Evolutionary conservation across 2,797 vertebrate species (phyloP).

Genomic region (Propithecus deckenii): DNA sequence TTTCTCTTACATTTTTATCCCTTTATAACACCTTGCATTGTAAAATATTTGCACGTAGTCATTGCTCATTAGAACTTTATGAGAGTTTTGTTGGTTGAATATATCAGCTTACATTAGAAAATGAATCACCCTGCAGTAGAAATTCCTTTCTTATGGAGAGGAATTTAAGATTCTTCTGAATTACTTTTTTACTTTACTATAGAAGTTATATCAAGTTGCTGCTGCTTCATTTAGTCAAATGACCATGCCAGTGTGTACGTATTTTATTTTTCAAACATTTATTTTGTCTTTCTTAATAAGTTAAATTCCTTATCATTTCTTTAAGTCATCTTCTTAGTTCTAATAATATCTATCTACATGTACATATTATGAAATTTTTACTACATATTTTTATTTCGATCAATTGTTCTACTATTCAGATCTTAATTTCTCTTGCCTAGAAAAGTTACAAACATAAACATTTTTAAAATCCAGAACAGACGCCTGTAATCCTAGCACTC

Average conservation of each 20-base stretch:
- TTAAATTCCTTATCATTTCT: constrained; percentile 29
- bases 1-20: constrained; percentile 10
- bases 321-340: constrained; percentile 21
- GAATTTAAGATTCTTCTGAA: constrained; percentile 28
- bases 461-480: background rate
- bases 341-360: background rate
- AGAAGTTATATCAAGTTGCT: constrained; percentile 11
- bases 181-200: constrained; percentile 2
- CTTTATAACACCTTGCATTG: background rate
- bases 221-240: background rate
- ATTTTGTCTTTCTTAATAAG: constrained; percentile 29
- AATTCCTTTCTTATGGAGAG: background rate
- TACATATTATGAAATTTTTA: constrained; percentile 13
- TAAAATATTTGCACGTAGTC: background rate
- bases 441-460: constrained; percentile 1
- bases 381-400: constrained; percentile 10
- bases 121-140: background rate
- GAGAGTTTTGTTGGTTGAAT: constrained; percentile 20
- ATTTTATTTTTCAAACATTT: constrained; percentile 46
- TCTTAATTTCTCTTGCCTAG: constrained; percentile 44
- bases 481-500: no score
- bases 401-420: constrained; percentile 19
- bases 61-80: constrained; percentile 13
- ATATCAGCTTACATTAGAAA: constrained; percentile 44
- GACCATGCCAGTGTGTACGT: background rate